Evolutionary conservation across 1,140 invertebrate genomes (phyloP).

Genomic region (Solenopsis fugax): DNA sequence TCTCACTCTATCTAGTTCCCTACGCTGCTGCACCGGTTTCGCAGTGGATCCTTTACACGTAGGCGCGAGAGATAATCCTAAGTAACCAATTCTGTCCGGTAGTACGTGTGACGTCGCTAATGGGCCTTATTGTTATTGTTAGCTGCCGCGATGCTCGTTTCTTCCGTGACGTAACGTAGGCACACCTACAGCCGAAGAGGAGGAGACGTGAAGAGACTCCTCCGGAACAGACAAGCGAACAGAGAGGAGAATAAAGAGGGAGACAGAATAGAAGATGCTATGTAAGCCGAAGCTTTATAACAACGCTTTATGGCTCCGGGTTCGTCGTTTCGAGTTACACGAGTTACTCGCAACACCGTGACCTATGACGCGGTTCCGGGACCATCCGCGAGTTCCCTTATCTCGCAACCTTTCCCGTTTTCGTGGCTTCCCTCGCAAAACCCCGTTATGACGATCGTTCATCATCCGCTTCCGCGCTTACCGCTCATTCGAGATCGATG

Average conservation of each 20-base stretch:
- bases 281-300: slow-evolving; percentile 14
- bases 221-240: background rate
- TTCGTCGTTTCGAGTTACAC: slow-evolving; percentile 78
- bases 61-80: slow-evolving; percentile 61
- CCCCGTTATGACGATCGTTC: slow-evolving; percentile 72
- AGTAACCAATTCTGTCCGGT: slow-evolving; percentile 68
- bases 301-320: slow-evolving; percentile 71
- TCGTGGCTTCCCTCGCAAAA: slow-evolving; percentile 44
- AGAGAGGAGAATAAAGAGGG: slow-evolving; percentile 7
- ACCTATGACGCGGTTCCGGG: slow-evolving; percentile 68
- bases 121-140: slow-evolving; percentile 43
- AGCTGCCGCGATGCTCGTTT: slow-evolving; percentile 13
- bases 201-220: background rate
- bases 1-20: slow-evolving; percentile 18
- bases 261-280: slow-evolving; percentile 27
- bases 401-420: slow-evolving; percentile 72
- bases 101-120: slow-evolving; percentile 62
- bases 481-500: slow-evolving; percentile 45
- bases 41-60: slow-evolving; percentile 56
- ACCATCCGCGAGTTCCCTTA: slow-evolving; percentile 66
- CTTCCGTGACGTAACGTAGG: slow-evolving; percentile 61
- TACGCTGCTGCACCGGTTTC: background rate
- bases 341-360: slow-evolving; percentile 73
- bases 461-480: slow-evolving; percentile 61
- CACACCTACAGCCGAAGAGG: slow-evolving; percentile 52